A percentile compares a stretch with the other conserved stretches of the same genome.
phyloP scores from a whole-genome alignment of 2,888 invertebrate genomes.

The Nycteola revayana region DNA sequence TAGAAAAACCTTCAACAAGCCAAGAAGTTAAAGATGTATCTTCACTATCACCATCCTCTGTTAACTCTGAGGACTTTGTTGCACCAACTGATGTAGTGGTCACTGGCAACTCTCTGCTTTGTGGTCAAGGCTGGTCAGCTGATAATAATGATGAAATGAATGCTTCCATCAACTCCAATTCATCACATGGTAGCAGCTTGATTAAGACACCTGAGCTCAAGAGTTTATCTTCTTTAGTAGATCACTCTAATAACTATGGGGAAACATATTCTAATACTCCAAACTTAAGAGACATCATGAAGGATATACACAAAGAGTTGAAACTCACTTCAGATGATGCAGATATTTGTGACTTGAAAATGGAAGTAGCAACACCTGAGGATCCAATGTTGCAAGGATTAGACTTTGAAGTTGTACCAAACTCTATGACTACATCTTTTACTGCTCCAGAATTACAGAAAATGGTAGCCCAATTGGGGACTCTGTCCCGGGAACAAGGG shows the following conservation, averaged over 20 bases:
- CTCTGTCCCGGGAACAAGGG: slow-evolving; percentile 89
- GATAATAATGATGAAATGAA: slow-evolving; percentile 82
- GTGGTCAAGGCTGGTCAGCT: slow-evolving; percentile 85
- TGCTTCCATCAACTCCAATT: slow-evolving; percentile 72
- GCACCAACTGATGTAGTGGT: slow-evolving; percentile 53
- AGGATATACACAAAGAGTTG: slow-evolving; percentile 67
- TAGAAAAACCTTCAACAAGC: slow-evolving; percentile 59
- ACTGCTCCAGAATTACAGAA: slow-evolving; percentile 79
- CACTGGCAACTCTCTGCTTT: slow-evolving; percentile 84
- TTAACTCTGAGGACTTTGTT: slow-evolving; percentile 60
- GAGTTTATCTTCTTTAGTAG: slow-evolving; percentile 69
- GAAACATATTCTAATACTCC: slow-evolving; percentile 57
- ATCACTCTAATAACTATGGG: slow-evolving; percentile 58
- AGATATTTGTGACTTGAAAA: slow-evolving; percentile 48
- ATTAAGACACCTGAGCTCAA: slow-evolving; percentile 77
- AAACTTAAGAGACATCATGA: slow-evolving; percentile 84
- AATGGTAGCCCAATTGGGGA: slow-evolving; percentile 85
- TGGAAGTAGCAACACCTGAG: slow-evolving; percentile 55
- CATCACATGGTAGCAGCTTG: slow-evolving; percentile 75
- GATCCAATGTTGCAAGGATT: slow-evolving; percentile 71
- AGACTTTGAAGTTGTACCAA: slow-evolving; percentile 83
- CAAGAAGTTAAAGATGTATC: slow-evolving; percentile 41
- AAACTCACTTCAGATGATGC: slow-evolving; percentile 60
- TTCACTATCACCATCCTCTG: slow-evolving; percentile 53
- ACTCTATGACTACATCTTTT: slow-evolving; percentile 76